Conservation (phyloP, 2,797 vertebrate species). For the Myripristis murdjan region DNA sequence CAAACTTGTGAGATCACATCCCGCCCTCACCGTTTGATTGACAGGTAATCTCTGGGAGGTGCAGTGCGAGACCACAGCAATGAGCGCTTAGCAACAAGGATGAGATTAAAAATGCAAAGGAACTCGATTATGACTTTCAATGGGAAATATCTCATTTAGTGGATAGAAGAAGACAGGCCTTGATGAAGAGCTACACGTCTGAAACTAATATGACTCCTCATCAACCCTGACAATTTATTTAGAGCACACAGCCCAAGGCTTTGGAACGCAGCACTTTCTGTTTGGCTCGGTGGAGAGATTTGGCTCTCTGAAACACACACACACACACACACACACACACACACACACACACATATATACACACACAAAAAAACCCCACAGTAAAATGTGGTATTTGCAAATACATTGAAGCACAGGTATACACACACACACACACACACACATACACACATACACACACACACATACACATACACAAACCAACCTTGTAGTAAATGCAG, state of each 20-base stretch:
- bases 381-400: not conserved
- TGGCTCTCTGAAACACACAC: constrained; percentile 9
- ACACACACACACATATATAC: not conserved
- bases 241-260: constrained; percentile 1
- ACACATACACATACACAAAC: no score
- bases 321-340: not conserved
- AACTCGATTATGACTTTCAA: not conserved
- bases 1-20: no score
- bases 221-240: constrained; percentile 29
- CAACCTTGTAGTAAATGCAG: not conserved
- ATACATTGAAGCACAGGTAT: not conserved
- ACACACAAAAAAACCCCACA: not conserved
- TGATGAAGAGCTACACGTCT: constrained; percentile 1
- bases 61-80: no score
- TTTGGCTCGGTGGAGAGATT: not conserved
- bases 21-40: no score
- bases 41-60: no score
- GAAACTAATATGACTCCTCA: constrained; percentile 1
- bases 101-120: no score
- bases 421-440: not conserved
- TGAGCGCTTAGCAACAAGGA: no score
- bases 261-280: not conserved
- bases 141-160: not conserved
- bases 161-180: not conserved
- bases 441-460: no score